Evolutionary conservation across 2,113 vertebrate species (phyloP).

Genomic region (Paradoxurus hermaphroditus): DNA sequence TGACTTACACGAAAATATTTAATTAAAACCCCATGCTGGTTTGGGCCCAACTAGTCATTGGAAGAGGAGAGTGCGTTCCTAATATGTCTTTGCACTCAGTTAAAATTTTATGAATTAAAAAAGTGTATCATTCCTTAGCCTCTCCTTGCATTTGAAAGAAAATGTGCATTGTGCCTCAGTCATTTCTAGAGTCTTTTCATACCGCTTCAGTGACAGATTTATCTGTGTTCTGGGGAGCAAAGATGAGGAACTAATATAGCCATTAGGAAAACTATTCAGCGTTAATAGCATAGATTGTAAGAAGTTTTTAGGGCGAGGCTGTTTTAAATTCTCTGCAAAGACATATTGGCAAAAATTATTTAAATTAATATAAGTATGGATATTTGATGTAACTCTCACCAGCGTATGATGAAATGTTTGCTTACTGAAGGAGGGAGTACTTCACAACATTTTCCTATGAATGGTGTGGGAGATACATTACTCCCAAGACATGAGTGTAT

Average conservation of each 20-base stretch:
- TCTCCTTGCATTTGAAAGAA: background rate
- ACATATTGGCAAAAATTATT: background rate
- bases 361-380: background rate
- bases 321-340: background rate
- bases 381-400: slow-evolving; percentile 19
- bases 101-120: slow-evolving; percentile 19
- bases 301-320: background rate
- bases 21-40: background rate
- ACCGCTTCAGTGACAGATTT: background rate
- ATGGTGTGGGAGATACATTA: slow-evolving; percentile 83
- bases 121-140: background rate
- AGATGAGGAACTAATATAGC: background rate
- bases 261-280: slow-evolving; percentile 11
- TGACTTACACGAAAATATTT: slow-evolving; percentile 44
- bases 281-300: background rate
- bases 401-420: slow-evolving; percentile 17
- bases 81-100: background rate
- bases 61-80: background rate
- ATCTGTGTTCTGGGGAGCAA: slow-evolving; percentile 43
- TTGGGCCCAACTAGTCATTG: background rate
- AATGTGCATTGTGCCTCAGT: background rate
- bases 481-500: slow-evolving; percentile 87
- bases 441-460: slow-evolving; percentile 84
- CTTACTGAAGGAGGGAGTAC: slow-evolving; percentile 73
- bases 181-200: background rate